These are phyloP conservation scores for Schizothorax lantsangensis DNA, from an alignment of 2,797 vertebrate species.

Conservation along the genomic window DNA sequence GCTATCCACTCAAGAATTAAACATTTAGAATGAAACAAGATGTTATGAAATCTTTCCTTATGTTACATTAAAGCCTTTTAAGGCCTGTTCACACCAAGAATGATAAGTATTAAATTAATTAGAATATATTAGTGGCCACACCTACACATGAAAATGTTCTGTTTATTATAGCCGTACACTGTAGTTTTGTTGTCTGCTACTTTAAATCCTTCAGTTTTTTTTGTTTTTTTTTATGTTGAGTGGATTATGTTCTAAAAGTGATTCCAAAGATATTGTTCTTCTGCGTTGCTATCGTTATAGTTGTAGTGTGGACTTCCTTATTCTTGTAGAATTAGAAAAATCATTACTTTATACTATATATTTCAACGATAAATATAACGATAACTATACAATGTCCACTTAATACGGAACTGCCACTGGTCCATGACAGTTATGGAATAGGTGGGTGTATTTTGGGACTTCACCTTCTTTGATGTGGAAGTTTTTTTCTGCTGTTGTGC, in stretches of 20 bases:
- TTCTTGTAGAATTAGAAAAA: neutral
- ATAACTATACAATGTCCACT: neutral
- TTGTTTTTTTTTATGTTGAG: too few relatives aligned
- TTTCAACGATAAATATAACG: neutral
- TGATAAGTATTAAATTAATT: neutral
- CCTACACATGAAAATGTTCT: neutral
- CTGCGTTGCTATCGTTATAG: neutral
- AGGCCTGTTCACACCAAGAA: neutral
- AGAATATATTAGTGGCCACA: neutral
- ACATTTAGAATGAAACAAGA: neutral
- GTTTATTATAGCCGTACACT: neutral
- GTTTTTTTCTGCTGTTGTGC: neutral
- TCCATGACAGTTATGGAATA: neutral
- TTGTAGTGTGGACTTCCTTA: neutral
- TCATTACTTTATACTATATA: neutral
- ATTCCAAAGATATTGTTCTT: neutral
- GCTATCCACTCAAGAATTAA: slow-evolving; percentile 1
- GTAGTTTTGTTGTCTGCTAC: neutral
- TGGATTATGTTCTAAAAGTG: neutral
- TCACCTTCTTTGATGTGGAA: neutral
- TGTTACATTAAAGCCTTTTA: neutral
- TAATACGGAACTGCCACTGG: neutral
- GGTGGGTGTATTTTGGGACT: neutral
- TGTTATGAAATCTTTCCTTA: neutral
- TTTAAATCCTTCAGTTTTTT: neutral